A percentile compares a stretch with the other conserved stretches of the same genome.
Evolutionary conservation across 2,888 invertebrate species (phyloP).

Genomic region (Torymus texanus): DNA sequence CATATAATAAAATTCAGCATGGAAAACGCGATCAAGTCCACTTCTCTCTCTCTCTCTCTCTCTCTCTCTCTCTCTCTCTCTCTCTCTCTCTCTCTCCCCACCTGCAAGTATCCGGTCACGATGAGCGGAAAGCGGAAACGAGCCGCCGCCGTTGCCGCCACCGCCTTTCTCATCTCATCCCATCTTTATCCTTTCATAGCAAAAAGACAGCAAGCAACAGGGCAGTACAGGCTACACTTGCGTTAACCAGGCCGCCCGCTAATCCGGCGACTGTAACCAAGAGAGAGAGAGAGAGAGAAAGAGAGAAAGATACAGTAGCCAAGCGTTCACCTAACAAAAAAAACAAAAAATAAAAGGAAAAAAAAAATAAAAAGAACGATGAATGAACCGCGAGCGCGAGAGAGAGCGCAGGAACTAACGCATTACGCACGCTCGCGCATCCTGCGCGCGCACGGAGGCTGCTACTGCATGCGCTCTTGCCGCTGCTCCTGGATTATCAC

Average conservation of each 20-base stretch:
- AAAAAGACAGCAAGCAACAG: too few species aligned
- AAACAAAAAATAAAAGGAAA: too few species aligned
- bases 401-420: conserved; percentile 62
- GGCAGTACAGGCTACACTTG: neutral
- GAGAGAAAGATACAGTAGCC: conserved; percentile 10
- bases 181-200: too few species aligned
- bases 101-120: conserved; percentile 43
- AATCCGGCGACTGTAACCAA: conserved; percentile 7
- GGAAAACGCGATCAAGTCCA: too few species aligned
- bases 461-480: too few species aligned
- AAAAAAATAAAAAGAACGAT: conserved; percentile 72
- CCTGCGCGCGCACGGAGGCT: too few species aligned
- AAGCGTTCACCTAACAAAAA: neutral
- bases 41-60: too few species aligned
- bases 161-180: too few species aligned
- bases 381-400: conserved; percentile 66
- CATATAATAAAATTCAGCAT: too few species aligned
- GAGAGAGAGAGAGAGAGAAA: neutral
- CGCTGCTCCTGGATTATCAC: too few species aligned
- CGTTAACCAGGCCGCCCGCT: conserved; percentile 22
- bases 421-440: conserved; percentile 57
- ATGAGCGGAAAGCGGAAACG: conserved; percentile 48
- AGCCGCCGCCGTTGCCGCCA: neutral
- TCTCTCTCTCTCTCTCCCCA: too few species aligned
- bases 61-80: too few species aligned